Conservation (phyloP, 2,888 invertebrate species). For the Hylaea fasciaria region DNA sequence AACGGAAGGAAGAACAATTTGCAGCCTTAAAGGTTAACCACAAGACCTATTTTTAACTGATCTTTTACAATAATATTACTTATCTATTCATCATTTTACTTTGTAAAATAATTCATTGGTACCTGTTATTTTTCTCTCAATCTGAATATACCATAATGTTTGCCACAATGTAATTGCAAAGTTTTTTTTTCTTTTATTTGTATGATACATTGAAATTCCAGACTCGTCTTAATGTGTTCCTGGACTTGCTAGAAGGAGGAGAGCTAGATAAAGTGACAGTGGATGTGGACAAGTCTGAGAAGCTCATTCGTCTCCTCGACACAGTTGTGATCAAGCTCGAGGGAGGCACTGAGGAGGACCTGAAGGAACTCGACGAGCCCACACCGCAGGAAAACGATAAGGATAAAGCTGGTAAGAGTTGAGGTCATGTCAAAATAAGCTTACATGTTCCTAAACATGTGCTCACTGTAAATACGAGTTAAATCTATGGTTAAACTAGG, state of each 20-base stretch:
- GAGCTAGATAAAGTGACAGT: slow-evolving; percentile 91
- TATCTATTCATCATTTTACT: no score
- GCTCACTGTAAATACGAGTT: no score
- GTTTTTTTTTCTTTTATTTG: no score
- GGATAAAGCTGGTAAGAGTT: slow-evolving; percentile 64
- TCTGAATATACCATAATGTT: no score
- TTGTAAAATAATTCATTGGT: no score
- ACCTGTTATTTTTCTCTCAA: no score
- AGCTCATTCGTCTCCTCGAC: slow-evolving; percentile 94
- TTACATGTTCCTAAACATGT: no score
- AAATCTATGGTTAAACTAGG: no score
- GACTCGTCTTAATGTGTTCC: slow-evolving; percentile 95
- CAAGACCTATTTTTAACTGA: neutral
- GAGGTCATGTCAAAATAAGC: no score
- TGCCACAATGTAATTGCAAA: no score
- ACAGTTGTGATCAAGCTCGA: slow-evolving; percentile 98
- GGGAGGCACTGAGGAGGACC: slow-evolving; percentile 95
- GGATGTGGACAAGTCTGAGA: slow-evolving; percentile 93
- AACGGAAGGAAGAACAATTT: slow-evolving; percentile 94
- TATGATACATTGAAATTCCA: slow-evolving; percentile 58
- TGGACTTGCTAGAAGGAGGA: slow-evolving; percentile 91
- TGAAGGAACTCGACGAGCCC: slow-evolving; percentile 92
- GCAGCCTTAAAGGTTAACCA: slow-evolving; percentile 88
- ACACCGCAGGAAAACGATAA: slow-evolving; percentile 57
- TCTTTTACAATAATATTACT: no score